Conservation (phyloP, 2,888 invertebrate genomes). For the Formica aserva region DNA sequence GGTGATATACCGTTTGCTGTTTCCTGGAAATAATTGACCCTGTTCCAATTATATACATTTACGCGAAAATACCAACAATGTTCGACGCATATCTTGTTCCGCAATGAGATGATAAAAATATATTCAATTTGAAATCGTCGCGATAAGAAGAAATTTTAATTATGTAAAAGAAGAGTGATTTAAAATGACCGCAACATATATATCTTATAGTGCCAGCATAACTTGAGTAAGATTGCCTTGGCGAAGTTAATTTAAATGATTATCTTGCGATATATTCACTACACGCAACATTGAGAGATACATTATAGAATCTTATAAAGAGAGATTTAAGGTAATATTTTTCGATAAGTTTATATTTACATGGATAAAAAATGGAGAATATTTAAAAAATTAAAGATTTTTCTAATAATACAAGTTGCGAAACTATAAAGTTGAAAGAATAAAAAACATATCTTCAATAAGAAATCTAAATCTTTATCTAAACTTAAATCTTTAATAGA, state of each 20-base stretch:
- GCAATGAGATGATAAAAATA: constrained; percentile 13
- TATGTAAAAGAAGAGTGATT: neutral
- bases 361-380: neutral
- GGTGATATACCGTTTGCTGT: constrained; percentile 2
- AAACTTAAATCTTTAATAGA: no score
- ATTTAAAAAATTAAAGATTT: neutral
- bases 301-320: neutral
- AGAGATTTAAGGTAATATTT: neutral
- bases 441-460: no score
- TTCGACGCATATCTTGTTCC: neutral
- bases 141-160: neutral
- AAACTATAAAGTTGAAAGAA: neutral
- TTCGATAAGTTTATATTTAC: neutral
- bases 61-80: constrained; percentile 34
- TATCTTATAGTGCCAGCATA: neutral
- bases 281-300: neutral
- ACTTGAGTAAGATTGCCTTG: neutral
- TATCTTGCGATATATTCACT: neutral
- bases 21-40: constrained; percentile 44
- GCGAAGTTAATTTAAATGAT: neutral
- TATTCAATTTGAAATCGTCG: neutral
- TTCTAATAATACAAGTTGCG: neutral
- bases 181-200: neutral
- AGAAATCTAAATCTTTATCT: no score
- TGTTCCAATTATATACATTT: constrained; percentile 39